Evolutionary conservation across 1,140 invertebrate genomes (phyloP), one percentile per base, ranked within the genome.

Genomic region (Colletes gigas): DNA sequence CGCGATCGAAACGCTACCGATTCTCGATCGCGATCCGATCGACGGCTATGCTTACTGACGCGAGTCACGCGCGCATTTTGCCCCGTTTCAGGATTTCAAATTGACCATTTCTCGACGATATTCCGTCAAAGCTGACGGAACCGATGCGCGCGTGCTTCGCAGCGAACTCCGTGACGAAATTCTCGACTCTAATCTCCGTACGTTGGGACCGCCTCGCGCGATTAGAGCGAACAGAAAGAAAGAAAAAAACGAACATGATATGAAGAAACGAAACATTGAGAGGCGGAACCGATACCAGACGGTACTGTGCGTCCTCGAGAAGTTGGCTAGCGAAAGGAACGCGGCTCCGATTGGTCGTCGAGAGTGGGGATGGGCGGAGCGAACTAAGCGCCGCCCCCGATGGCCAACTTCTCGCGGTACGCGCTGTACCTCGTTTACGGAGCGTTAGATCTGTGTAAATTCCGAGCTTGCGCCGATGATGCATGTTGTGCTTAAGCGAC

Each of bases 401-500:
- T 30, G 2, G 30, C 30, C 30, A 30, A 30, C 30, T 30, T 30
- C 30, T 30, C 30, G 30, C 30, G 30, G 30, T 30, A 30, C 30
- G 30, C 2, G 30, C 30, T 30, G 30, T 30, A 30, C 30, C 30
- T 30, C 78, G 74, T 65, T 72, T 84, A 88, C 84, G 85, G 83
- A 80, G 84, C 78, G 79, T 87, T 87, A 87, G 86, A 87, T 87
- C 69, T 88, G 85, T 88, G 85, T 88, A 88, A 91, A 91, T 88
- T 92, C 85, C 90, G 87, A 93, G 93, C 93, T 93, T 93, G 93
- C 92, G 93, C 92, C 93, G 93, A 93, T 93, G 93, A 93, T 93
- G 93, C 92, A 93, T 93, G 92, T 92, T 93, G 91, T 93, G 92
- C 93, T 93, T 93, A 90, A 89, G 90, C 91, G 91, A 92, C 88